Base-by-base conservation (phyloP, 2,888 invertebrate species). In the Cephus pygmeus region DNA sequence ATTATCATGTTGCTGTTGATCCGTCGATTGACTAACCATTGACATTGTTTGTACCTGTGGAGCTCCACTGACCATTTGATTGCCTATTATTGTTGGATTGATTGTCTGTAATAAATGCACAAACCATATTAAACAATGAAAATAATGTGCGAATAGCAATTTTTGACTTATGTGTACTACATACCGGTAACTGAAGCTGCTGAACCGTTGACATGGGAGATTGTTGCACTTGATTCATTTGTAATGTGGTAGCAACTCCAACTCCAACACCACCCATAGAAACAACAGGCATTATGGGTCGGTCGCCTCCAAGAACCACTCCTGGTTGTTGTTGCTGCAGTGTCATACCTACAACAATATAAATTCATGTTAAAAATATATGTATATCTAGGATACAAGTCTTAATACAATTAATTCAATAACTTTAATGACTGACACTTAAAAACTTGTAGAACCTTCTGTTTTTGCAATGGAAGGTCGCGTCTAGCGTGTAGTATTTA, bases 201-300 rank as follows among this genome's bases (percentile, higher is more conserved):
- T 89, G 88, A 23, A 88, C 87, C 12, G 87, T 82, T 33, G 88
- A 79, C 87, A 90, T 89, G 1, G 85, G 83, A 11, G 88, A 83
- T 69, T 87, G 89, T 73, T 87, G 88, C 0, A 89, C 86, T 79
- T 89, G 89, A 81, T 84, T 90, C 88, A 90, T 90, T 79, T 90
- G 90, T 74, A 90, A 85, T 0, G 89, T 83, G 33, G 90, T 87
- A 36, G 90, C 89, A n/a, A 89, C 88, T 56, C 56, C 56, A 56
- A 89, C 87, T n/a, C 89, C 89, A 71, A 90, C 90, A 34, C 88
- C 87, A 34, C 89, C 86, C 91, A 95, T 94, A 0, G 95, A 95
- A 0, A 95, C 95, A 0, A 95, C 95, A 0, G 95, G 95, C 92
- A 95, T 92, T 0, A 94, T 93, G 0, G 93, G 93, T 78, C 94